A percentile compares a stretch with the other conserved stretches of the same genome.
Evolutionary conservation across 23 tunicate genomes (phyloP).

Genomic region (Corella eumyota): DNA sequence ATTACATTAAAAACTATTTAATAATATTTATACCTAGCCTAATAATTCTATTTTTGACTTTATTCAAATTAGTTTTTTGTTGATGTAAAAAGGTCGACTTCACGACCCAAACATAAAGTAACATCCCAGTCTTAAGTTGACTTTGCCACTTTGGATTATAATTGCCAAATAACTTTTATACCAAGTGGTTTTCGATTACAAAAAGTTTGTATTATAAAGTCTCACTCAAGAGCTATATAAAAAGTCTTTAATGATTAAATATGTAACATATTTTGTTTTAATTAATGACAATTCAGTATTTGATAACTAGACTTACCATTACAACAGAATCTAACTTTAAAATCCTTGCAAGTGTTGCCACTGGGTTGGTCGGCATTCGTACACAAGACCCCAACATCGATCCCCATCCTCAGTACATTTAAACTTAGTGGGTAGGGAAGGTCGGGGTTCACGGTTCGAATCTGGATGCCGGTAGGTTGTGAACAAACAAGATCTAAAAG

Average conservation of each 20-base stretch:
- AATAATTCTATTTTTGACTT: not conserved
- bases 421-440: slow-evolving; percentile 14
- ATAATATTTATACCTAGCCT: no score
- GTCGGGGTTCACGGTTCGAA: slow-evolving; percentile 1
- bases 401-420: slow-evolving; percentile 5
- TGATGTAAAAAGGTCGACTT: no score
- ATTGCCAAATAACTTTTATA: no score
- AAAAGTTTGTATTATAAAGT: no score
- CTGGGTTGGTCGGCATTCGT: slow-evolving; percentile 20
- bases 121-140: no score
- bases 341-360: slow-evolving; percentile 16
- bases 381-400: slow-evolving; percentile 21
- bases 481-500: slow-evolving; percentile 10
- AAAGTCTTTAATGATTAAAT: no score
- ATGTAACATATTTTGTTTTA: no score
- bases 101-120: no score
- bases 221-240: no score
- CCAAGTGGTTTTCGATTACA: no score
- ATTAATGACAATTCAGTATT: not conserved
- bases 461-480: slow-evolving; percentile 8
- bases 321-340: slow-evolving; percentile 25
- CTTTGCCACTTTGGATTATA: no score
- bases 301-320: slow-evolving; percentile 3
- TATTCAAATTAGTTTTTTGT: not conserved
- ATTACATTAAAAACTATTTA: no score